These are phyloP conservation scores for Lindbergichthys nudifrons DNA, from an alignment of 2,797 vertebrate genomes.

Conservation along the genomic window DNA sequence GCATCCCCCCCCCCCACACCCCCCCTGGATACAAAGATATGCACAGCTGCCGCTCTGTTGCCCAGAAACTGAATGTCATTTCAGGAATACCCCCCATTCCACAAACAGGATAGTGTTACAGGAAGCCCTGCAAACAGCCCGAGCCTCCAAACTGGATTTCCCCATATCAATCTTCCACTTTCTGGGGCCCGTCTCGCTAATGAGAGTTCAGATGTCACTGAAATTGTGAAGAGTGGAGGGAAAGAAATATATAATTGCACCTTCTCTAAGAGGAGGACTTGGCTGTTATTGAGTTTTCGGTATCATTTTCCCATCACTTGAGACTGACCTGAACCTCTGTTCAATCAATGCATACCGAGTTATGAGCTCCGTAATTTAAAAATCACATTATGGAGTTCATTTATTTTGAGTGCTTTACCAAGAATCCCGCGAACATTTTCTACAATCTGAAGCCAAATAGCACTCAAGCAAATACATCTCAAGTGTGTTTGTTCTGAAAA, in stretches of 20 bases:
- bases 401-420: conserved; percentile 34
- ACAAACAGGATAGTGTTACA: conserved; percentile 78
- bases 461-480: conserved; percentile 22
- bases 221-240: conserved; percentile 51
- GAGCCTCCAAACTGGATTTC: conserved; percentile 65
- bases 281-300: conserved; percentile 65
- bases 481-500: conserved; percentile 17
- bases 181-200: conserved; percentile 45
- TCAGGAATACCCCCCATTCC: conserved; percentile 76
- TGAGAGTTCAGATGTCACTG: conserved; percentile 69
- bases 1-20: conserved; percentile 40
- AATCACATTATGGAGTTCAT: conserved; percentile 58
- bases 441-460: conserved; percentile 27
- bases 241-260: conserved; percentile 58
- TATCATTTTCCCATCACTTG: conserved; percentile 59
- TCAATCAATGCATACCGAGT: conserved; percentile 66
- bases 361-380: conserved; percentile 54
- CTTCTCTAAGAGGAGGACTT: conserved; percentile 36
- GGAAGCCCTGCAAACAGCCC: conserved; percentile 64
- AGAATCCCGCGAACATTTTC: conserved; percentile 29
- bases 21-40: conserved; percentile 76
- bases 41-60: conserved; percentile 85
- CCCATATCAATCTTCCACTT: conserved; percentile 50
- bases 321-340: conserved; percentile 54
- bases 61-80: conserved; percentile 84